Evolutionary conservation across 2,113 vertebrate species (phyloP).

Genomic region (Elanus axillaris): DNA sequence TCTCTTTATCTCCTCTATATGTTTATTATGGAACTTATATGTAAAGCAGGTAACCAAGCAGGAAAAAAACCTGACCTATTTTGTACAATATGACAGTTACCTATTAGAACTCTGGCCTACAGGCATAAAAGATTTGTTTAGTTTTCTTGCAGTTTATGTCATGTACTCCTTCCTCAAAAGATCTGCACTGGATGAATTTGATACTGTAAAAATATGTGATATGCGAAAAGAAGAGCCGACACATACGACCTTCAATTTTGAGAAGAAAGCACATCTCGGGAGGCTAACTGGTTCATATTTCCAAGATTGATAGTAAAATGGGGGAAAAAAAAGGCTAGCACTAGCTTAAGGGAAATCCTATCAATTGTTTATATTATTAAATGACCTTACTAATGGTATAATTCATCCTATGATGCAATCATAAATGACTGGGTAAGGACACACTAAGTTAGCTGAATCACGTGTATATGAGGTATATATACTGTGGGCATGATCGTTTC

Average conservation of each 20-base stretch:
- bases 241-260: background rate
- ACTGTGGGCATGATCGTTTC: background rate
- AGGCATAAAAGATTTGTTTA: background rate
- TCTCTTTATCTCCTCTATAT: background rate
- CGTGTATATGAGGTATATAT: background rate
- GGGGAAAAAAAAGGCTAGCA: background rate
- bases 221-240: background rate
- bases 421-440: background rate
- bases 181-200: background rate
- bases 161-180: background rate
- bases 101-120: background rate
- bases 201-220: background rate
- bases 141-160: background rate
- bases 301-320: background rate
- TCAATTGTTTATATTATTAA: background rate
- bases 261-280: background rate
- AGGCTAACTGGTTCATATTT: background rate
- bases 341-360: background rate
- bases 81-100: background rate
- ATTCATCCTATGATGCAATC: background rate
- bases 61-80: background rate
- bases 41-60: background rate
- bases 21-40: background rate
- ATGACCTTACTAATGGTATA: background rate
- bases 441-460: background rate